These are phyloP conservation scores for Phrynosoma blainvillii DNA, from an alignment of 2,113 vertebrate species.

Conservation along the genomic window DNA sequence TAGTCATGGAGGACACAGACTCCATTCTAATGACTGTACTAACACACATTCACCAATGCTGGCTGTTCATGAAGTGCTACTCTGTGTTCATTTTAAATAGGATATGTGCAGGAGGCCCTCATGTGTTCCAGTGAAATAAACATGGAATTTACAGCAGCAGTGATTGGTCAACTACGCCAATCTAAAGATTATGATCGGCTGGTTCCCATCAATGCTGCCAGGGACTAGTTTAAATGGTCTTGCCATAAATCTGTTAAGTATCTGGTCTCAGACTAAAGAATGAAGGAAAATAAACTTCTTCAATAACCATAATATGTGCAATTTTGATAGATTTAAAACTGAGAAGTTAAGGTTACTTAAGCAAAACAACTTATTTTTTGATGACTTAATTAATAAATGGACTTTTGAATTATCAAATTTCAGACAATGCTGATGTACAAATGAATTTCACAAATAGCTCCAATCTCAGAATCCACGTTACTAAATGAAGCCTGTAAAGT, in stretches of 20 bases:
- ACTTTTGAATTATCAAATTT: constrained; percentile 75
- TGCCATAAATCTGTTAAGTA: constrained; percentile 22
- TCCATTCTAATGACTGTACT: constrained; percentile 17
- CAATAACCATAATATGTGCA: constrained; percentile 49
- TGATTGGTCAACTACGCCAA: background rate
- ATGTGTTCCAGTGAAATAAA: background rate
- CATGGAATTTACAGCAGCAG: background rate
- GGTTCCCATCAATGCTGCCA: background rate
- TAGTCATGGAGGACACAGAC: background rate
- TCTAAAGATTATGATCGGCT: background rate
- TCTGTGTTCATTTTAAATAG: constrained; percentile 7
- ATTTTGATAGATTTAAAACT: constrained; percentile 51
- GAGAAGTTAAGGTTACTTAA: constrained; percentile 23
- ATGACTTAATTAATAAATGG: background rate
- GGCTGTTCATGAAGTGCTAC: background rate
- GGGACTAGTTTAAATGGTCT: constrained; percentile 23
- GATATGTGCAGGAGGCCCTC: background rate
- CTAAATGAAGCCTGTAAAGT: constrained; percentile 79
- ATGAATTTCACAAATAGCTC: constrained; percentile 71
- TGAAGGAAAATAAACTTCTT: constrained; percentile 43
- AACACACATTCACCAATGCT: constrained; percentile 34
- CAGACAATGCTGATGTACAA: constrained; percentile 79
- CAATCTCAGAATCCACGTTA: constrained; percentile 63
- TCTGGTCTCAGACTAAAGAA: constrained; percentile 21
- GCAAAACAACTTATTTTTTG: background rate